phyloP scores from a whole-genome alignment of 2,113 vertebrate species.

The Gopherus evgoodei region DNA sequence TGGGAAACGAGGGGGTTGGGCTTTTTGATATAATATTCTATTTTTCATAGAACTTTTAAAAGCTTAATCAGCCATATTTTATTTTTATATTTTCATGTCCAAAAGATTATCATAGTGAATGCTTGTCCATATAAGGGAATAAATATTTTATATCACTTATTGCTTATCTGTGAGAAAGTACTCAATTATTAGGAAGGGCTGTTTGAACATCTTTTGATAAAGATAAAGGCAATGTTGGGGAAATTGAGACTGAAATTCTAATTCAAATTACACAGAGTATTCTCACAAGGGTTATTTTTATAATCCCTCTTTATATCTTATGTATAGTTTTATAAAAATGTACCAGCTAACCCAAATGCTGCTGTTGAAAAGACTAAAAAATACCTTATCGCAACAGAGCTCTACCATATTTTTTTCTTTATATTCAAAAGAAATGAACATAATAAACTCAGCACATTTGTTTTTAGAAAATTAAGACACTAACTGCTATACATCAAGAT shows the following conservation, averaged over 20 bases:
- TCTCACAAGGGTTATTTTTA: not conserved
- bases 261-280: not conserved
- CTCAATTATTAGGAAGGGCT: not conserved
- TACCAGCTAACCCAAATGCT: not conserved
- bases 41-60: not conserved
- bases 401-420: not conserved
- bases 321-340: not conserved
- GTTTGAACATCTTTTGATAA: not conserved
- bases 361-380: not conserved
- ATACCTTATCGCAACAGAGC: not conserved
- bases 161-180: not conserved
- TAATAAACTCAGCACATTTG: fast-evolving
- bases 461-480: not conserved
- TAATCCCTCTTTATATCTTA: not conserved
- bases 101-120: not conserved
- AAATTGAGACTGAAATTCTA: not conserved
- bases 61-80: not conserved
- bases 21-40: not conserved
- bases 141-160: not conserved
- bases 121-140: not conserved
- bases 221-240: not conserved
- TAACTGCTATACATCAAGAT: not conserved
- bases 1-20: not conserved
- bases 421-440: not conserved
- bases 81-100: fast-evolving